A percentile compares a stretch with the other conserved stretches of the same genome.
These are phyloP conservation scores for Mycteria americana DNA, from an alignment of 2,797 vertebrate species.

Conservation along the genomic window DNA sequence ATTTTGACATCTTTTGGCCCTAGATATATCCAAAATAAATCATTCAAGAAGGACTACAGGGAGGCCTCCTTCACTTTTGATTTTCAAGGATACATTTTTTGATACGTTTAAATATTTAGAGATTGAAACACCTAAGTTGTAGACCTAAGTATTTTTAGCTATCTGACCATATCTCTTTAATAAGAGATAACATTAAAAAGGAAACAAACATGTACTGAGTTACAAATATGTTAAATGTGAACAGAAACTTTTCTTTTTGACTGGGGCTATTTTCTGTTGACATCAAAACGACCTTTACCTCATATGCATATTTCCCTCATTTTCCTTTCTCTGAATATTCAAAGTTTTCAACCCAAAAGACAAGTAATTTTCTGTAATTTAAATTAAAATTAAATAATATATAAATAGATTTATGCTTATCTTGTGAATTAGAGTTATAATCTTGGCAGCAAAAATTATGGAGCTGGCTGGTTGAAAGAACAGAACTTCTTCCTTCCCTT, in stretches of 20 bases:
- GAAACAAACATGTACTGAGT: not conserved
- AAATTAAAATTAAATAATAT: conserved; percentile 35
- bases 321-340: not conserved
- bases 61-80: not conserved
- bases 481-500: conserved; percentile 67
- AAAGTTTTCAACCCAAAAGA: not conserved
- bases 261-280: not conserved
- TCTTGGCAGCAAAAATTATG: conserved; percentile 50
- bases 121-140: not conserved
- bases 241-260: not conserved
- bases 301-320: not conserved
- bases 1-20: not conserved
- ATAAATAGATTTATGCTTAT: conserved; percentile 45
- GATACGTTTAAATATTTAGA: not conserved
- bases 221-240: not conserved
- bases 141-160: not conserved
- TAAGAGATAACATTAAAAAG: not conserved
- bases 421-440: conserved; percentile 43
- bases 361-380: conserved; percentile 12
- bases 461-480: conserved; percentile 16
- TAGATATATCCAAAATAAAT: not conserved
- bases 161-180: not conserved
- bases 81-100: not conserved
- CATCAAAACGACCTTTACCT: not conserved
- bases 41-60: not conserved